Base-by-base conservation (phyloP, 2,888 invertebrate genomes). In the Merodon equestris region DNA sequence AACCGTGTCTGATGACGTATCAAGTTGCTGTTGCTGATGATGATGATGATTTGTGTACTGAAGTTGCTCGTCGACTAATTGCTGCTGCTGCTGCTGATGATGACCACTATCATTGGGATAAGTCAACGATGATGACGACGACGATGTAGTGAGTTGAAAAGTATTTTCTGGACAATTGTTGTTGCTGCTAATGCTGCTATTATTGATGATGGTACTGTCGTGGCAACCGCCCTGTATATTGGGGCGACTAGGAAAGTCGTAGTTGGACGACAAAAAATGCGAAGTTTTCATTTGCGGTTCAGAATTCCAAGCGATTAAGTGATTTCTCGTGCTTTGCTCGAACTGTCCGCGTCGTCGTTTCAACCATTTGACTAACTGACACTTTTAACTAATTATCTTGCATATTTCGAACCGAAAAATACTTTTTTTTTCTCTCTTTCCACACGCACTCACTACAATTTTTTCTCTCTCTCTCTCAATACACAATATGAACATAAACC, bases 201-300 rank as follows among this genome's bases (percentile, higher is more conserved):
- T 76, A 58, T 54, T 70, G 7, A 27, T 27, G 74, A 13, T 82
- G 56, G 38, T 74, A 67, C 56, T 81, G 77, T 40, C 82, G 48
- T 75, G 81, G 57, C 83, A 82, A 79, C 82, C 83, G 82, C 85
- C 84, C 84, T 83, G 82, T 77, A 83, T 75, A 77, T 77, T 75
- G 82, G 84, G 83, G 84, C 84, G 85, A 85, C 84, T 83, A 82
- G 84, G 81, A 82, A 85, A 84, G 84, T 85, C 85, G 84, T 84
- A 84, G 81, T 84, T 84, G 81, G 83, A 83, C 83, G 84, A 84
- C 83, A 82, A 83, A 82, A 83, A 84, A 84, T 84, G 84, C 84
- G 84, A 83, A 84, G 83, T 84, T 85, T 85, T 85, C 85, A 85
- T 85, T 84, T 84, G 84, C 79, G 74, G 63, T 79, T 68, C 42